Base-by-base conservation (phyloP, 2,888 invertebrate genomes). In the Drosophila pseudotalamancana region DNA sequence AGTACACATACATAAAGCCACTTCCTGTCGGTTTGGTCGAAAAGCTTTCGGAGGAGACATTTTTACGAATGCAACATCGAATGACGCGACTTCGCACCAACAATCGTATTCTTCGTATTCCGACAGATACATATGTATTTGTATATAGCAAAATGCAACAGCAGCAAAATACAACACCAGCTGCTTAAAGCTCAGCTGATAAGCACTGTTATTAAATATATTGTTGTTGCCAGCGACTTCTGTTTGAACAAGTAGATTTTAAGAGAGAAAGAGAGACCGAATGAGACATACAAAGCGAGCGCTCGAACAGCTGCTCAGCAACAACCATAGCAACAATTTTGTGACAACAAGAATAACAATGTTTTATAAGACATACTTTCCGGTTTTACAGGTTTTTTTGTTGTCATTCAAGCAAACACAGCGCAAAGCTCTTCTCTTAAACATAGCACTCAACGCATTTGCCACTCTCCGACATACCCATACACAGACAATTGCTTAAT, bases 131-230 rank as follows among this genome's bases (percentile, higher is more conserved):
- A 43, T 16, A 45, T 27, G 5, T 8, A 14, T 37, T 16, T 9
- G 16, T 4, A 43, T 4, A 25, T 42, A 25, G 14, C 11, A 34
- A 35, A 53, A 16, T 64, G 57, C 63, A 67, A 61, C 14, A 54
- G 54, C 35, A 6, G 25, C n/a, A 37, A 21, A 14, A 34, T 29
- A 34, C 25, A 54, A 43, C 50, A 81, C 68, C 88, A 86, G 81
- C 87, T 68, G 65, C 76, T 71, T 29, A 45, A 29, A 12, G 8
- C 32, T 64, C 83, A 87, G 85, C 88, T 86, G 88, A 88, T 83
- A 83, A 86, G 77, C 86, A 69, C 68, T 66, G 59, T 78, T 77
- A 65, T 62, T 62, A 63, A 45, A 11, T 19, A 61, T 43, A 19
- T 42, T 42, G 43, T 50, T 46, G 14, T 32, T 27, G 27, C 4